Conservation (phyloP, 2,797 vertebrate genomes). For the Cryptoblepharus egeriae region DNA sequence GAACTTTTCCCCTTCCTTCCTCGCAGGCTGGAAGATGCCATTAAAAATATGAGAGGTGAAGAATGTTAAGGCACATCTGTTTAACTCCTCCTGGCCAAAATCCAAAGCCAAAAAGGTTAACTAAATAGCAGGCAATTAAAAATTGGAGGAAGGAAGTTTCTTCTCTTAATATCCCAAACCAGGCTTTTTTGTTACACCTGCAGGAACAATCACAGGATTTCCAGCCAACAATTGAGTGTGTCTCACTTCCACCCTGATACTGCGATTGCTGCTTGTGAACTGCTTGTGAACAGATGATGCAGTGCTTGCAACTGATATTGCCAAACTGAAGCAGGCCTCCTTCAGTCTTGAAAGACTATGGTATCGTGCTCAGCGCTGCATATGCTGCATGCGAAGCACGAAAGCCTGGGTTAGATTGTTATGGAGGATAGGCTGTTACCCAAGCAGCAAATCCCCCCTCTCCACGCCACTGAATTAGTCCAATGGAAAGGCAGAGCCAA, state of each 20-base stretch:
- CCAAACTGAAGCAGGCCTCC: not conserved
- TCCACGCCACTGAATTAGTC: too few species aligned
- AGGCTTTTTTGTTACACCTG: not conserved
- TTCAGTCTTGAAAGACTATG: too few species aligned
- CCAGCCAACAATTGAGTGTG: not conserved
- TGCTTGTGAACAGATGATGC: not conserved
- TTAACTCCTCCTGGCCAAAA: not conserved
- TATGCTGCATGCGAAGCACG: too few species aligned
- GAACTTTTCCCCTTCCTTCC: not conserved
- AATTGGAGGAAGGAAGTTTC: not conserved
- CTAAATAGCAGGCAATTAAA: not conserved
- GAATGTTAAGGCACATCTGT: not conserved
- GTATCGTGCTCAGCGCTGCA: too few species aligned
- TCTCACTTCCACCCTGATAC: not conserved
- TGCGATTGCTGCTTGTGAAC: not conserved
- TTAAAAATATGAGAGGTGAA: not conserved
- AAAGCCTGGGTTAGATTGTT: too few species aligned
- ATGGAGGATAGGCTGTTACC: too few species aligned
- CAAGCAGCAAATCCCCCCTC: too few species aligned
- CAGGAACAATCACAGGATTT: conserved; percentile 19
- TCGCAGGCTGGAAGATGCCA: not conserved
- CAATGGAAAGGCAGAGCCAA: too few species aligned
- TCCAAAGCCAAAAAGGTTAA: conserved; percentile 8
- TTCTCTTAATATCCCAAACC: not conserved
- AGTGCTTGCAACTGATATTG: not conserved